Conservation (phyloP, 2,113 vertebrate genomes). For the Fulmarus glacialis region DNA sequence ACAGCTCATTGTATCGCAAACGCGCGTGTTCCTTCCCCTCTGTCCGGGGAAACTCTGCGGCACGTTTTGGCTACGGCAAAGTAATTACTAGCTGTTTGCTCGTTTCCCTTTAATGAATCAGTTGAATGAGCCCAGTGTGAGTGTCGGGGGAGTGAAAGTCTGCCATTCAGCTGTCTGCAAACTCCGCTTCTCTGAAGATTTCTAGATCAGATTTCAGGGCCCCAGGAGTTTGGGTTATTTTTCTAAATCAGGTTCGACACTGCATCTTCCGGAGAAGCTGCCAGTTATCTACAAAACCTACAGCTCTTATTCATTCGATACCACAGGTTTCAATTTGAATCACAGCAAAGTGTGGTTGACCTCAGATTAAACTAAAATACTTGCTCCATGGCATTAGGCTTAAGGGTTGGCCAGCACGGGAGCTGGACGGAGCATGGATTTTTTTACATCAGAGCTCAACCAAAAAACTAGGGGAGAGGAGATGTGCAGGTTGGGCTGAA, state of each 20-base stretch:
- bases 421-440: background rate
- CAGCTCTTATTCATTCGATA: conserved; percentile 48
- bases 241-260: background rate
- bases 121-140: conserved; percentile 46
- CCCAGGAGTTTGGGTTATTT: conserved; percentile 24
- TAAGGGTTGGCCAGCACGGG: background rate
- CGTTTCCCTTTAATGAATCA: conserved; percentile 27
- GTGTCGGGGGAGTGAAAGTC: conserved; percentile 38
- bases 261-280: conserved; percentile 29
- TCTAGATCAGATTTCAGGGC: conserved; percentile 50
- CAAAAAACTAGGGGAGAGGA: background rate
- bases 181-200: conserved; percentile 1
- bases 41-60: background rate
- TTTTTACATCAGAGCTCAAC: background rate
- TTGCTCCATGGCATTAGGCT: background rate
- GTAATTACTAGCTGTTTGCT: background rate
- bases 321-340: conserved; percentile 65
- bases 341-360: conserved; percentile 49
- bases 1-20: background rate
- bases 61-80: conserved; percentile 14
- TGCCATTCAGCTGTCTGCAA: conserved; percentile 33
- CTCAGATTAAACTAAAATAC: conserved; percentile 54
- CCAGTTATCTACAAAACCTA: conserved; percentile 54
- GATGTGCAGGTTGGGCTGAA: background rate
- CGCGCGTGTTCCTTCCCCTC: background rate